phyloP scores from a whole-genome alignment of 1,140 invertebrate genomes.

The Grapholita molesta region DNA sequence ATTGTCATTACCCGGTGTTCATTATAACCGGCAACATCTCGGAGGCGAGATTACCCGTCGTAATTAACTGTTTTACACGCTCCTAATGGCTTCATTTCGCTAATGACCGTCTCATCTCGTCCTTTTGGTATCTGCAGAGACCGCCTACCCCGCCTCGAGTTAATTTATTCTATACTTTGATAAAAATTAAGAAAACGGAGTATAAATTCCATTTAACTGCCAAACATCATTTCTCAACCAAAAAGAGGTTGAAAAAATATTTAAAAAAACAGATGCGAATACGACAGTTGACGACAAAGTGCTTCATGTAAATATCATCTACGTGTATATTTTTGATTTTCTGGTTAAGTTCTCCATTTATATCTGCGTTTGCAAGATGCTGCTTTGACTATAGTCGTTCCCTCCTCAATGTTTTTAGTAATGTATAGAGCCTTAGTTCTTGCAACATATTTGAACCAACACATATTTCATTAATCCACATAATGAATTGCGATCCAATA shows the following conservation, averaged over 20 bases:
- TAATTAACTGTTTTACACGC: constrained; percentile 75
- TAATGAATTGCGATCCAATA: constrained; percentile 8
- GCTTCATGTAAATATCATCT: too few relatives aligned
- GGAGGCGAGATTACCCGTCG: constrained; percentile 47
- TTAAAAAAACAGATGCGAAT: background rate
- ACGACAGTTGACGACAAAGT: too few relatives aligned
- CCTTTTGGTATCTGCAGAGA: constrained; percentile 37
- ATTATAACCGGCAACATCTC: constrained; percentile 33
- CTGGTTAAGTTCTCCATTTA: too few relatives aligned
- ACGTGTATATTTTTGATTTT: too few relatives aligned
- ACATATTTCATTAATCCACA: background rate
- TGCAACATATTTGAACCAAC: background rate
- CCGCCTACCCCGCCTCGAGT: constrained; percentile 21
- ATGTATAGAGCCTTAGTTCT: background rate
- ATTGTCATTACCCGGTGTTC: constrained; percentile 38
- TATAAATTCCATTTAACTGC: background rate
- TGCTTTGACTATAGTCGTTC: too few relatives aligned
- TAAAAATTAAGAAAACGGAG: background rate
- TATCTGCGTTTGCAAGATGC: too few relatives aligned
- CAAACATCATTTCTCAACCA: background rate
- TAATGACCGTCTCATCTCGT: constrained; percentile 60
- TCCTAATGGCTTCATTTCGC: constrained; percentile 69
- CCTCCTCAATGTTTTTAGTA: too few relatives aligned
- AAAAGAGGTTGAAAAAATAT: background rate
- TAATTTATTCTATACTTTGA: constrained; percentile 22